Evolutionary conservation across 2,888 invertebrate genomes (phyloP), one percentile per base, ranked within the genome.

Genomic region (Suillia variegata): DNA sequence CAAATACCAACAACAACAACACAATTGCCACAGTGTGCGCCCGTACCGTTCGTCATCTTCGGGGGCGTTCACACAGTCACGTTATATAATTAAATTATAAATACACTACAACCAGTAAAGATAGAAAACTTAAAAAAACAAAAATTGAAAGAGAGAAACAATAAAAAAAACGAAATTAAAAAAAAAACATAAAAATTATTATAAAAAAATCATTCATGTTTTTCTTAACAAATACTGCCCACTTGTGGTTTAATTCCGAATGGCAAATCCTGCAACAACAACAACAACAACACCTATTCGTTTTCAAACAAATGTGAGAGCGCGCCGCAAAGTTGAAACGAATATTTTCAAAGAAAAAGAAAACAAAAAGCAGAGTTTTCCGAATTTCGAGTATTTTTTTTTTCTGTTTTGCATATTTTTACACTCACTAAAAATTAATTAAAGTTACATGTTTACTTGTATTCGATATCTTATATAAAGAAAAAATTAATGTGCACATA

Each of bases 151-250:
- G 66, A 55, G 58, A 62, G 63, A 58, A 64, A 60, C n/a, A n/a
- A n/a, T n/a, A 71, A 69, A 70, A 69, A 62, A 65, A 62, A 68
- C 70, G 67, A 67, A 61, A 62, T 49, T 38, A 21, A 50, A 70
- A 66, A 61, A 70, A 73, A 63, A 68, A 54, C 42, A 18, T 47
- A 62, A 60, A 66, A 60, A 56, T 12, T 20, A 21, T 53, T 58
- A 49, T 10, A 38, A 24, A 54, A 54, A 26, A 59, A 59, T 62
- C 73, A 74, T 74, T 76, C 70, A 76, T 70, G 67, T 70, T 74
- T 74, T 69, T 63, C 65, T 68, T 65, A n/a, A n/a, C n/a, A n/a
- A n/a, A n/a, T n/a, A n/a, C n/a, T n/a, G n/a, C n/a, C n/a, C n/a
- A n/a, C n/a, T n/a, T n/a, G n/a, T n/a, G n/a, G n/a, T 57, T 58